Base-by-base conservation (phyloP, 2,113 vertebrate species). In the Carassius auratus region DNA sequence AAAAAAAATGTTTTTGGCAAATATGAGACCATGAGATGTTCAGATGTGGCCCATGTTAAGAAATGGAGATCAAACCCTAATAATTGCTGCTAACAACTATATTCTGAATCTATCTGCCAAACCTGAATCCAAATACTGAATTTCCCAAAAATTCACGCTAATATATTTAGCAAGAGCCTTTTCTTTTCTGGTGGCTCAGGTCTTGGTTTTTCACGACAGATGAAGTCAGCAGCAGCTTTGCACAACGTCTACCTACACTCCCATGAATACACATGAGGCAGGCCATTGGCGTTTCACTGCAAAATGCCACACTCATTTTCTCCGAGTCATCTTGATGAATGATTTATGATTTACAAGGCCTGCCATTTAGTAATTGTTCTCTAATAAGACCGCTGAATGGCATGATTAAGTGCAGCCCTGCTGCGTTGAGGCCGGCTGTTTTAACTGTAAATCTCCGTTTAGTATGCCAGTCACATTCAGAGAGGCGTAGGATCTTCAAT, bases 351-450 rank as follows among this genome's bases (percentile, higher is more conserved):
- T 92, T 92, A 92, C 90, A 91, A 92, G 90, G 88, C 86, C 91
- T 92, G 90, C 91, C 92, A 92, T 94, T 93, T 92, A 92, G 91
- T 93, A 93, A 94, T 93, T 94, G 91, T 92, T 88, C 90, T 85
- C 89, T 94, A 94, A 94, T 93, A 91, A 92, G 89, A 88, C 85
- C 86, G 90, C 90, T 91, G 92, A 94, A 94, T 92, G 86, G 88
- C 87, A 89, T 93, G 89, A 92, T 92, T 92, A 94, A 94, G 92
- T 92, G 86, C 87, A 85, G 87, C 80, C 88, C 89, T 45, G 81
- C 91, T 91, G 90, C 86, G 88, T 88, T 87, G 76, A 73, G 88
- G 89, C 93, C 90, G 90, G 91, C 92, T 92, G 92, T 87, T 92
- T 94, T 89, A 90, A 90, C 93, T 90, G 85, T 91, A 91, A 92